phyloP scores from a whole-genome alignment of 2,113 vertebrate genomes.

The Oncorhynchus nerka region DNA sequence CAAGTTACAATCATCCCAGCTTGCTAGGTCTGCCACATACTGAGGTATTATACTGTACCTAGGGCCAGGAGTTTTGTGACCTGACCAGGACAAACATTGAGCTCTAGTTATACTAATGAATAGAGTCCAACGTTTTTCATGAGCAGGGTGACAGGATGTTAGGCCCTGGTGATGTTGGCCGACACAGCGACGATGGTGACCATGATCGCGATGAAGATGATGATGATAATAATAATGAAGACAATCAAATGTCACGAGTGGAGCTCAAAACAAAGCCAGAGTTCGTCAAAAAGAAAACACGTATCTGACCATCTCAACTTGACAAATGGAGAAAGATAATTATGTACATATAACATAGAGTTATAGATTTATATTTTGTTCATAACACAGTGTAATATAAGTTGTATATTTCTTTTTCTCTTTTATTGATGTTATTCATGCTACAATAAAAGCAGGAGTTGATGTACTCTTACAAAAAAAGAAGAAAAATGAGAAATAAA shows the following conservation, averaged over 20 bases:
- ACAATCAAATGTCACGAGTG: conserved; percentile 97
- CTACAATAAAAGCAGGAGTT: conserved; percentile 94
- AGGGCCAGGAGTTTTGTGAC: no score
- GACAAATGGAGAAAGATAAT: conserved; percentile 99
- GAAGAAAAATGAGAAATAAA: conserved; percentile 78
- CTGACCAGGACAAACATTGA: no score
- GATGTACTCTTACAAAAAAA: conserved; percentile 82
- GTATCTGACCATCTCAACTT: conserved; percentile 98
- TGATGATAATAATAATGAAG: conserved; percentile 80
- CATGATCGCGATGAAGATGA: conserved; percentile 80
- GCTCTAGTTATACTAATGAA: neutral
- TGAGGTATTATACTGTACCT: no score
- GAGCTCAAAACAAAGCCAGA: conserved; percentile 94
- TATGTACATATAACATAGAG: conserved; percentile 99
- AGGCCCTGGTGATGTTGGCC: conserved; percentile 5
- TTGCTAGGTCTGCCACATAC: conserved; percentile 64
- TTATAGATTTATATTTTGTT: conserved; percentile 99
- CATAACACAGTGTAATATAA: conserved; percentile 99
- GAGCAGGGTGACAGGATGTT: no score
- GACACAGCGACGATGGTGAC: conserved; percentile 58
- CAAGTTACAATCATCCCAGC: conserved; percentile 67
- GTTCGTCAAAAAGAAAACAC: conserved; percentile 61
- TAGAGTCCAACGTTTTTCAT: neutral
- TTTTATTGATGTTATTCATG: conserved; percentile 99
- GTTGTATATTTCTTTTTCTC: conserved; percentile 99